Evolutionary conservation across 2,797 vertebrate genomes (phyloP), one percentile per base, ranked within the genome.

Genomic region (Catamblyrhynchus diadema): DNA sequence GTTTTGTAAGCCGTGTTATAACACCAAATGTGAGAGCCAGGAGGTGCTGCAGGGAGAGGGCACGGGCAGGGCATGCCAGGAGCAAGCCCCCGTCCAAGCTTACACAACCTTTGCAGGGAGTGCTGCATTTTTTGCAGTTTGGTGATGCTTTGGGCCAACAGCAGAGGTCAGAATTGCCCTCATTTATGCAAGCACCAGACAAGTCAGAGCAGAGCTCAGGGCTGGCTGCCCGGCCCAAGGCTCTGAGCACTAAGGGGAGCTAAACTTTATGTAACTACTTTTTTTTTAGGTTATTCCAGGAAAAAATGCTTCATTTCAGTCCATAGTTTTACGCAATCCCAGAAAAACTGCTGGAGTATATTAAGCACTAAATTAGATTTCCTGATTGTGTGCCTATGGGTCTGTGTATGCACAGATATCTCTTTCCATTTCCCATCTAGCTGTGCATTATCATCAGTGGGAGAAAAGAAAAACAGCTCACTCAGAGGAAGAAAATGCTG

Each of bases 1-100:
- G 88, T 96, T 97, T 87, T 60, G 84, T 95, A 96, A 97, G 47
- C 90, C 39, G 65, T 86, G 84, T 96, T 88, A 25, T 59, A 93
- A 92, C 81, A 86, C 16, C 61, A 13, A 21, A 24, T 1, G 0
- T 32, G n/a, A 45, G 57, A 2, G 6, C 67, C 83, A 23, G 13
- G 87, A n/a, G 66, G 25, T 8, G 64, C 69, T 62, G 51, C 13
- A 1, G 54, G 87, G n/a, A 57, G 37, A 61, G 51, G 41, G 27
- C 2, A 30, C 57, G 17, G 0, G 42, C 42, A 5, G 30, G 1
- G 19, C 47, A 4, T 17, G 84, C 78, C 90, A 87, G 57, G 48
- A 48, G 37, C 85, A 32, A 0, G 51, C 15, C 77, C 12, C 3
- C 14, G 22, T 9, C 54, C 35, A 0, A 7, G 35, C 24, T 93